Base-by-base conservation (phyloP, 2,797 vertebrate genomes). In the Enteromius trimaculatus region DNA sequence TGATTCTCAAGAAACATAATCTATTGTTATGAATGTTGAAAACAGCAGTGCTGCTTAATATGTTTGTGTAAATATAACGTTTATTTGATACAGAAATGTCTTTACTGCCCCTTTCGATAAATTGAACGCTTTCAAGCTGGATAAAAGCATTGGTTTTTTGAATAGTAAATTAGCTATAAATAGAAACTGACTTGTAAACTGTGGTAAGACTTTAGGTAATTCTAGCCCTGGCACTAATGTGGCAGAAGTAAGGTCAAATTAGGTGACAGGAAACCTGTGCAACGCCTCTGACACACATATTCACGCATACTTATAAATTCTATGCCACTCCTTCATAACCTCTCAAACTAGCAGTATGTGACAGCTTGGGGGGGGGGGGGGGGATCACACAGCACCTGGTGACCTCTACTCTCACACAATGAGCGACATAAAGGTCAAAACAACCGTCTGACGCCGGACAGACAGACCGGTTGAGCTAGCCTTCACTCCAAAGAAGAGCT, bases 401-500 rank as follows among this genome's bases (percentile, higher is more conserved):
- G 88, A 87, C 83, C 87, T 85, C 77, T 44, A 53, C 77, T 53
- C 80, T 84, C 86, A 77, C 76, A 78, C 47, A 71, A 79, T 81
- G 53, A 84, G 75, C 53, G 19, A 55, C 69, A 87, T 79, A 79
- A 86, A 89, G 88, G 88, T 83, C 81, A 83, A 72, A 86, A 77
- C n/a, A 64, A 16, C 2, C 79, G 31, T 37, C 51, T 26, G 79
- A 83, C 29, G 80, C 70, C 44, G 62, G 81, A 81, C 26, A 49
- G 81, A 84, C 87, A 84, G 86, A 84, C 90, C 34, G 81, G 90
- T 91, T 91, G 83, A 92, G 92, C 92, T 89, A 88, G 91, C 90
- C 92, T 80, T 86, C 60, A 87, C 84, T 64, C 34, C 80, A 49
- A 44, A 55, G 74, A 39, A 71, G 70, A 72, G 34, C 69, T 72